Base-by-base conservation (phyloP, 2,797 vertebrate genomes). In the Erpetoichthys calabaricus region DNA sequence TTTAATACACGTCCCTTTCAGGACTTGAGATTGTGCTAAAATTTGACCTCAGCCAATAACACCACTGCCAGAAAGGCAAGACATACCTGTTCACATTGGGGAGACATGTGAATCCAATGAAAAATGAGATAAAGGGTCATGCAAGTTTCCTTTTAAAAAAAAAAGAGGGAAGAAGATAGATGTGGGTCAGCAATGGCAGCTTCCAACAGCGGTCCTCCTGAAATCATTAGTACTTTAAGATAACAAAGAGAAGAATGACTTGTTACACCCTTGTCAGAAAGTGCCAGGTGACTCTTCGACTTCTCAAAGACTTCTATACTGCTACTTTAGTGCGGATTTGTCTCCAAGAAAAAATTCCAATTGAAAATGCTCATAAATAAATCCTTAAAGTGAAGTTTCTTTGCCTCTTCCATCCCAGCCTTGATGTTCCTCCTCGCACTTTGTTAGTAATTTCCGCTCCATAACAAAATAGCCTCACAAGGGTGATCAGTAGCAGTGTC, bases 401-500 rank as follows among this genome's bases (percentile, higher is more conserved):
- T 25, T 25, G 25, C 25, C 25, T 25, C 25, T 25, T 25, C 25
- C 25, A 25, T 25, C 25, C 25, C 25, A 25, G 25, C 25, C 25
- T 25, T 25, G 25, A 25, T 25, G 25, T 25, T 25, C 25, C 25
- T 25, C 25, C 73, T 70, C 62, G 75, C 77, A 85, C 75, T 77
- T 82, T 76, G 75, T 82, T 82, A 79, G 76, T 83, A 85, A 86
- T 86, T 83, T 80, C 82, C 81, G 77, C 79, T 82, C 77, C 79
- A 77, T 80, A 85, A 75, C 78, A 85, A 80, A 84, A 78, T 80
- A 84, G 81, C 87, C 81, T 82, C 82, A 87, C 88, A 85, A 84
- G 86, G 78, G 81, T 83, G 81, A 81, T 88, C 85, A 86, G 85
- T 84, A 86, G 86, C 81, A 80, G 84, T 82, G 85, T 85, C 82